A percentile compares a stretch with the other conserved stretches of the same genome.
phyloP scores from a whole-genome alignment of 2,888 invertebrate genomes.

The Eilema sororculum region DNA sequence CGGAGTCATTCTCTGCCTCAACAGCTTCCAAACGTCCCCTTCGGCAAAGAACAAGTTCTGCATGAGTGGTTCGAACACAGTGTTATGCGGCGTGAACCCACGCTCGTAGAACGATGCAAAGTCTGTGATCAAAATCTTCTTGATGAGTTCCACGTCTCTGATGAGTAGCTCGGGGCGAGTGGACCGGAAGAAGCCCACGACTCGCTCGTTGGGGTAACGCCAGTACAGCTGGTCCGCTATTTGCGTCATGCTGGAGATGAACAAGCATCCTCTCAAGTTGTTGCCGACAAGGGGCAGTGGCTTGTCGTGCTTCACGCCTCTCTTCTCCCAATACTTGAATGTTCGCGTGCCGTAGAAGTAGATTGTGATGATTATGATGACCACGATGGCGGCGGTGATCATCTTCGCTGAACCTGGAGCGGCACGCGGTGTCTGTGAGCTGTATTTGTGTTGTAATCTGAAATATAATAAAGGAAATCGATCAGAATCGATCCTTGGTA shows the following conservation, averaged over 20 bases:
- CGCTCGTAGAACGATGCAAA: conserved; percentile 36
- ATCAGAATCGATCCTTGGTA: no score
- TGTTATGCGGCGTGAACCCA: conserved; percentile 32
- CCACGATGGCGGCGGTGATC: conserved; percentile 7
- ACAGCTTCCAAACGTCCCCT: conserved; percentile 64
- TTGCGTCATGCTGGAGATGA: conserved; percentile 17
- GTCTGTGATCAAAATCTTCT: conserved; percentile 32
- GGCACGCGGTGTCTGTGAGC: neutral
- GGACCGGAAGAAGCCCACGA: conserved; percentile 32
- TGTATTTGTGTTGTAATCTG: neutral
- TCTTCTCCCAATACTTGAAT: conserved; percentile 74
- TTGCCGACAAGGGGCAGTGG: conserved; percentile 72
- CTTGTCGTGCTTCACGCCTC: conserved; percentile 71
- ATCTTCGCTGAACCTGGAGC: conserved; percentile 8
- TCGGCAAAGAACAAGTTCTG: conserved; percentile 61
- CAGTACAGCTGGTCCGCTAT: conserved; percentile 26
- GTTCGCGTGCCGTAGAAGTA: conserved; percentile 70
- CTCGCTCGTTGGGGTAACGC: conserved; percentile 28
- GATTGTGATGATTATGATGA: conserved; percentile 34
- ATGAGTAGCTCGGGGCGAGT: conserved; percentile 36
- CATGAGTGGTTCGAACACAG: conserved; percentile 48
- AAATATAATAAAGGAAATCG: neutral
- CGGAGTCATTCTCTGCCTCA: conserved; percentile 62
- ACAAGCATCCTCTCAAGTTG: conserved; percentile 44
- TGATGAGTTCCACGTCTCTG: conserved; percentile 35